phyloP scores from a whole-genome alignment of 2,113 vertebrate species.

The Chlamydotis undulata region DNA sequence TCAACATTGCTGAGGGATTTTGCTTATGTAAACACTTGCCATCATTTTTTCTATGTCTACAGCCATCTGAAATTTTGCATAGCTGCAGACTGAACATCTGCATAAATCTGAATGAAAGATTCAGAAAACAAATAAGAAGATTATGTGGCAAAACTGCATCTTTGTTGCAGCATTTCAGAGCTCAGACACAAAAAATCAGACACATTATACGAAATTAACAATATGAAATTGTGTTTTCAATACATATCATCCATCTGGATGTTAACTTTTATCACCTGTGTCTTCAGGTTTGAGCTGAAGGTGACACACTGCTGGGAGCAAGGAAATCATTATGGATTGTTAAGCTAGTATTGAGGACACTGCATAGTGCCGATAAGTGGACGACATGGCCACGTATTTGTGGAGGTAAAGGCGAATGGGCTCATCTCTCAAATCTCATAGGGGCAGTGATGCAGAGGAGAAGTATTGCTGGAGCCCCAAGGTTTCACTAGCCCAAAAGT shows the following conservation, averaged over 20 bases:
- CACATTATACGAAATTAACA: slow-evolving; percentile 9
- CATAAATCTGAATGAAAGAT: slow-evolving; percentile 41
- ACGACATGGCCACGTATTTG: background rate
- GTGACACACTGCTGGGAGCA: background rate
- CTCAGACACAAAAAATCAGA: slow-evolving; percentile 42
- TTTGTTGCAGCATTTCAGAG: slow-evolving; percentile 18
- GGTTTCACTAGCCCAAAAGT: background rate
- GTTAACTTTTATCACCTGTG: background rate
- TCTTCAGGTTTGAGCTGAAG: background rate
- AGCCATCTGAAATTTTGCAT: slow-evolving; percentile 45
- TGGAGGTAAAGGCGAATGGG: background rate
- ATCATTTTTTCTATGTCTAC: slow-evolving; percentile 3
- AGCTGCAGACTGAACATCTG: slow-evolving; percentile 60
- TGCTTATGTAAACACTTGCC: slow-evolving; percentile 48
- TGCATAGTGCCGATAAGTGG: background rate
- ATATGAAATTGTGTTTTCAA: background rate
- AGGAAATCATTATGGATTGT: background rate
- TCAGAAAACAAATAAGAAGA: slow-evolving; percentile 49
- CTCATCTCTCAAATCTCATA: background rate
- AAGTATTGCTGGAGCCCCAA: background rate
- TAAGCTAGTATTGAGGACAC: background rate
- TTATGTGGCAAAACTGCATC: slow-evolving; percentile 33
- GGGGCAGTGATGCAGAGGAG: background rate
- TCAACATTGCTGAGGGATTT: slow-evolving; percentile 26
- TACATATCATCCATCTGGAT: background rate